Evolutionary conservation across 1,140 invertebrate genomes (phyloP), one percentile per base, ranked within the genome.

Genomic region (Piezodorus guildinii): DNA sequence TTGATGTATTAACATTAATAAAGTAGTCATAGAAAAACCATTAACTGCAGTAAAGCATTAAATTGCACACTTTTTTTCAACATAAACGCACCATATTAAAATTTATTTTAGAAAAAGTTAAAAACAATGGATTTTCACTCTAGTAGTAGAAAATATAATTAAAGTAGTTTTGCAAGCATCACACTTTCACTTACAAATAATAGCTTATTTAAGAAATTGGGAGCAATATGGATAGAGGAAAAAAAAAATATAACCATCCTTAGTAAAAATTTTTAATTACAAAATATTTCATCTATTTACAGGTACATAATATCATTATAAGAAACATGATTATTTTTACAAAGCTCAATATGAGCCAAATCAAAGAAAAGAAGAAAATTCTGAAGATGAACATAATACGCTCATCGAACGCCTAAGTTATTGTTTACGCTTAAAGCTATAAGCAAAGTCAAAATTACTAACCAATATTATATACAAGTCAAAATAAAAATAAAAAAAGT

Each of bases 301-400:
- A 56, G 52, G 52, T 56, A 56, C 52, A 56, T 56, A 56, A 23
- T 56, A 56, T 56, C 52, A 56, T 49, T 49, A 49, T 56, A 2
- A 56, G 52, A 56, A 56, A 56, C 52, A 56, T 56, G n/a, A 19
- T 49, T 21, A 49, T 49, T 56, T 56, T 56, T 56, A 56, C 52
- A 56, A 23, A 56, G 52, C 52, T 56, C 52, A 56, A 56, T 56
- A 56, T 56, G 52, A 56, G 52, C 52, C 52, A 56, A 56, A 56
- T 27, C 15, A 56, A 56, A 56, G 23, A 19, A 39, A 39, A 39
- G 34, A 39, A 39, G n/a, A 49, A 56, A 56, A 56, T 56, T 25
- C 52, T 56, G 52, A 56, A 56, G 23, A 23, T 23, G 23, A 56
- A 56, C 52, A 56, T 21, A 56, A 56, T 56, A 25, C 23, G 15